A percentile compares a stretch with the other conserved stretches of the same genome.
Evolutionary conservation across 2,113 vertebrate species (phyloP).

Genomic region (Dendrocopos noguchii): DNA sequence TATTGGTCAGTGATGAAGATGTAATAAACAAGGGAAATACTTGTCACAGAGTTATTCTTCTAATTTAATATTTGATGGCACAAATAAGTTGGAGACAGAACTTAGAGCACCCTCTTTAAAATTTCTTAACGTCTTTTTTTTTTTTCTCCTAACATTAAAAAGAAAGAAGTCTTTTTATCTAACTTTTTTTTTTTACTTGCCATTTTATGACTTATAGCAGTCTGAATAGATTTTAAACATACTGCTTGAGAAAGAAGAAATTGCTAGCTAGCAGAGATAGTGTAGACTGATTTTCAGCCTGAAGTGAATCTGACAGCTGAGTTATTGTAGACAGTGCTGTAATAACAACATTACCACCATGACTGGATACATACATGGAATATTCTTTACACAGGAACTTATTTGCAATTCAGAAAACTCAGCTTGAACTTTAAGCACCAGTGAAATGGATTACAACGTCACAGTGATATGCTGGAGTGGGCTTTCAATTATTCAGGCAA

Average conservation of each 20-base stretch:
- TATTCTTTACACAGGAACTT: conserved; percentile 47
- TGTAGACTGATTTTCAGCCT: conserved; percentile 28
- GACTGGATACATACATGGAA: conserved; percentile 16
- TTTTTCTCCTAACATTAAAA: neutral
- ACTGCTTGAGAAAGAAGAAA: neutral
- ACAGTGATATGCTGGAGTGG: neutral
- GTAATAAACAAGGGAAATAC: neutral
- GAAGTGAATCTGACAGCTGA: conserved; percentile 56
- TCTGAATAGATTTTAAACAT: neutral
- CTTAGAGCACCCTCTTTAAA: neutral
- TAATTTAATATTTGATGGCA: neutral
- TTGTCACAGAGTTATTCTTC: neutral
- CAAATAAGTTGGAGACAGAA: neutral
- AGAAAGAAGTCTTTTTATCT: too few species aligned
- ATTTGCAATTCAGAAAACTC: conserved; percentile 54
- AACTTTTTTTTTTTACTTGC: neutral
- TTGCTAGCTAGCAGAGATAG: neutral
- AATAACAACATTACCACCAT: conserved; percentile 57
- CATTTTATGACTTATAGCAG: neutral
- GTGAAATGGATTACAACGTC: conserved; percentile 18
- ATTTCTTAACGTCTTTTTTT: neutral
- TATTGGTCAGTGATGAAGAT: neutral
- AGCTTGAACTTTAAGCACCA: conserved; percentile 39
- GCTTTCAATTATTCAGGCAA: neutral
- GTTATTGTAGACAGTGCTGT: conserved; percentile 61